Evolutionary conservation across 2,888 invertebrate species (phyloP).

Genomic region (Aspidiotus destructor): DNA sequence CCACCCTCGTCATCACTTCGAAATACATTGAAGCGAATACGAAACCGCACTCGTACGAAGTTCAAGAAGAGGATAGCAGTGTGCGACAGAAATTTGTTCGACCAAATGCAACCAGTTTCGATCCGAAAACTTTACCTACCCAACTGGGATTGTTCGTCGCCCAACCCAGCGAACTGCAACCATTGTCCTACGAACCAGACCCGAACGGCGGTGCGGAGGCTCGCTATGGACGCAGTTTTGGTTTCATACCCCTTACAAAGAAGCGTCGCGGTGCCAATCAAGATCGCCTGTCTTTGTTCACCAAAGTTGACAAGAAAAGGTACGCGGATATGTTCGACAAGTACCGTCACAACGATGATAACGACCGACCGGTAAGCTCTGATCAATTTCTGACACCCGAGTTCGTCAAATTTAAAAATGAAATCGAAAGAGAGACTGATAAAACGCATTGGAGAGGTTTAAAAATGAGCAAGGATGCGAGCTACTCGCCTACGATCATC

Average conservation of each 20-base stretch:
- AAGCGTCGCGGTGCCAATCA: constrained; percentile 10
- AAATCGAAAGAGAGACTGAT: constrained; percentile 22
- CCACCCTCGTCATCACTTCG: constrained; percentile 9
- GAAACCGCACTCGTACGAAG: not conserved
- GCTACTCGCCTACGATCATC: constrained; percentile 8
- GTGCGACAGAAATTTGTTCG: not conserved
- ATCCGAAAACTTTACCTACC: not conserved
- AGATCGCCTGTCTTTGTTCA: constrained; percentile 1
- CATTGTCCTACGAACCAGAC: not conserved
- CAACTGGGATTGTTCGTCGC: constrained; percentile 14
- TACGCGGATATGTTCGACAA: not conserved
- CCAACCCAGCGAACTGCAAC: not conserved
- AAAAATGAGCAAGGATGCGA: constrained; percentile 22
- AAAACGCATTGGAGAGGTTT: constrained; percentile 18
- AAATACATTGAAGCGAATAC: constrained; percentile 10
- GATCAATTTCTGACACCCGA: constrained; percentile 18
- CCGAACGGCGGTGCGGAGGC: not conserved
- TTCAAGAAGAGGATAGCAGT: constrained; percentile 1
- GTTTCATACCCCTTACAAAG: not conserved
- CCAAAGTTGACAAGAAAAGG: constrained; percentile 3
- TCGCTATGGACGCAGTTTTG: constrained; percentile 10
- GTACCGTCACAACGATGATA: not conserved
- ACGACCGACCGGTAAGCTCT: not conserved
- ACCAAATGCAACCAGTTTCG: not conserved
- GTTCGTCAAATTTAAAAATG: constrained; percentile 23